Base-by-base conservation (phyloP, 1,140 invertebrate genomes). In the Heliconius melpomene region DNA sequence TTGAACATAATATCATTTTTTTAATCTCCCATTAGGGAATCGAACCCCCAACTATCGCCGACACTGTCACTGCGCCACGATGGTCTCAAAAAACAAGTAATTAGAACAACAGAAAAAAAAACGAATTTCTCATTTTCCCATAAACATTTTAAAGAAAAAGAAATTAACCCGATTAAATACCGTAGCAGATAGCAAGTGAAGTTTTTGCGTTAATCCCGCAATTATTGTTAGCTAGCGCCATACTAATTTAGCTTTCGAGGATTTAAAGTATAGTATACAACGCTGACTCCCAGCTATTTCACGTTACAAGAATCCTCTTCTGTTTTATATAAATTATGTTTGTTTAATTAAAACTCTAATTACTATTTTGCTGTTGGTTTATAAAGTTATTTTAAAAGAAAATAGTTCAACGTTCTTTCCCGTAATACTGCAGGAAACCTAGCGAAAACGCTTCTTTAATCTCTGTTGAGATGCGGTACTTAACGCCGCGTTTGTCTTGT, bases 231-330 rank as follows among this genome's bases (percentile, higher is more conserved):
- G 77, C 71, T 78, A 54, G 23, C 52, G 72, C 74, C 70, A 26
- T 57, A 74, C 52, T 46, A 74, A 70, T 74, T 54, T 73, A 78
- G 71, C 57, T 78, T 78, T 57, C 16, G 26, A 60, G 77, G 52
- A 74, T 52, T 60, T 40, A 78, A 57, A 78, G 50, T 74, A 38
- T 79, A 70, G 29, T 46, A 36, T 32, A 74, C 72, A 36, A 46
- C 72, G 36, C 77, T 79, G 57, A 50, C 38, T 57, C 32, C 7
- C 16, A n/a, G 52, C 38, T 79, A 60, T 75, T 75, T 75, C 29
- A 38, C 52, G 52, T 36, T 57, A 57, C 74, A 57, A 75, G 74
- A 74, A 1, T 23, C 54, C 54, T 52, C 50, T 20, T 2, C 54
- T 57, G 54, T 57, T 23, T 57, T 57, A 57, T 57, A 57, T 57